phyloP scores from a whole-genome alignment of 2,113 vertebrate genomes.

The Candoia aspera region DNA sequence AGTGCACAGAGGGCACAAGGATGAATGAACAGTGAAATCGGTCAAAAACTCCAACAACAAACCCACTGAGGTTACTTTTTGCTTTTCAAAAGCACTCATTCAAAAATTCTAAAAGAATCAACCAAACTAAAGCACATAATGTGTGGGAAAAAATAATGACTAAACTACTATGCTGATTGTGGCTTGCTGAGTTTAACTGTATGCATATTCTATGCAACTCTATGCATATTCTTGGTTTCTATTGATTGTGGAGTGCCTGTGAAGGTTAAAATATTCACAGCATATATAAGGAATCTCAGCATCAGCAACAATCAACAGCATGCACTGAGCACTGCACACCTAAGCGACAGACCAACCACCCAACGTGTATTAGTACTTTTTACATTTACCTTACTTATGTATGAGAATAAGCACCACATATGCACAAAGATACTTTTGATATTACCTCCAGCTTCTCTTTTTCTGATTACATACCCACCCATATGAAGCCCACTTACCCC shows the following conservation, averaged over 20 bases:
- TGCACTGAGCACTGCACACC: background rate
- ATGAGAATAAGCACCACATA: too few species aligned
- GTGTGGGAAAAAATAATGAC: background rate
- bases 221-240: background rate
- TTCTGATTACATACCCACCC: background rate
- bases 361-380: background rate
- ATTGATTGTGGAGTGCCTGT: background rate
- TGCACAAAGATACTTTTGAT: background rate
- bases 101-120: background rate
- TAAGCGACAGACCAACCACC: background rate
- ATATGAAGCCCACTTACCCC: background rate
- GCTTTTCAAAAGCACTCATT: background rate
- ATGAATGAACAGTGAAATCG: background rate
- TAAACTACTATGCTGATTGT: background rate
- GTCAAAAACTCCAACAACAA: background rate
- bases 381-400: background rate
- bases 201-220: background rate
- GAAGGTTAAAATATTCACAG: background rate
- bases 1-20: background rate
- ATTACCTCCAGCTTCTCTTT: background rate
- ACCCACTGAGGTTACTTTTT: background rate
- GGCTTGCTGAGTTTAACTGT: background rate
- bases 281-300: background rate
- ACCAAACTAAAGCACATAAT: background rate
- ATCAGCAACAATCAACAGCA: background rate